These are phyloP conservation scores for Linyphia triangularis DNA, from an alignment of 2,888 invertebrate genomes.

Conservation along the genomic window DNA sequence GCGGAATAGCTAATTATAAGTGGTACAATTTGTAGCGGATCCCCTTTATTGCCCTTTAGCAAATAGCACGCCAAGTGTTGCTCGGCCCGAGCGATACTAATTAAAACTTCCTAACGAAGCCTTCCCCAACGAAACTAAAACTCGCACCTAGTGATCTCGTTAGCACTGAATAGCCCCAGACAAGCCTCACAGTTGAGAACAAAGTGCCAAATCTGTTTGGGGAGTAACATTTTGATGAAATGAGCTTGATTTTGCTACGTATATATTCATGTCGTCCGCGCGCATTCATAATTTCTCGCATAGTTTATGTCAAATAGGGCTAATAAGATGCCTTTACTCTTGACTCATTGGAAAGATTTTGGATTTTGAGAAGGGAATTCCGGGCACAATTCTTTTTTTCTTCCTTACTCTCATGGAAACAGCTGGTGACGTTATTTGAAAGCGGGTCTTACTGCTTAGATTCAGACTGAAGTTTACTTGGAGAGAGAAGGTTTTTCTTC, in stretches of 20 bases:
- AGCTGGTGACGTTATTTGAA: background rate
- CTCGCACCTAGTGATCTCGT: slow-evolving; percentile 67
- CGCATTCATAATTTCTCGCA: slow-evolving; percentile 40
- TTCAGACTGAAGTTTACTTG: too few species aligned
- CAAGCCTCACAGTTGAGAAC: slow-evolving; percentile 53
- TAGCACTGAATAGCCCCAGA: slow-evolving; percentile 59
- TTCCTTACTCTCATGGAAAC: background rate
- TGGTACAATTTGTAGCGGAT: slow-evolving; percentile 55
- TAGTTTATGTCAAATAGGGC: slow-evolving; percentile 23
- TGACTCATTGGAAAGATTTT: background rate
- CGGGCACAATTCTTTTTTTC: slow-evolving; percentile 2
- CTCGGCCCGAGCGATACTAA: slow-evolving; percentile 47
- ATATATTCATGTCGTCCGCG: slow-evolving; percentile 45
- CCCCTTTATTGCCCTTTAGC: slow-evolving; percentile 64
- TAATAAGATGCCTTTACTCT: slow-evolving; percentile 17
- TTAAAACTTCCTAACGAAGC: slow-evolving; percentile 74
- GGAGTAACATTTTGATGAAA: slow-evolving; percentile 62
- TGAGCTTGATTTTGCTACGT: slow-evolving; percentile 33
- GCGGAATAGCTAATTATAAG: slow-evolving; percentile 48
- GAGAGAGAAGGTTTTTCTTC: too few species aligned
- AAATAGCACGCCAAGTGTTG: slow-evolving; percentile 59
- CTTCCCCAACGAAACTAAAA: slow-evolving; percentile 61
- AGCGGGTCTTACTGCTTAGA: background rate
- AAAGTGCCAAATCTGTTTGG: slow-evolving; percentile 68
- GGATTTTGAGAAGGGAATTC: slow-evolving; percentile 36